These are phyloP conservation scores for Psittacus erithacus DNA, from an alignment of 2,113 vertebrate species.

Conservation along the genomic window DNA sequence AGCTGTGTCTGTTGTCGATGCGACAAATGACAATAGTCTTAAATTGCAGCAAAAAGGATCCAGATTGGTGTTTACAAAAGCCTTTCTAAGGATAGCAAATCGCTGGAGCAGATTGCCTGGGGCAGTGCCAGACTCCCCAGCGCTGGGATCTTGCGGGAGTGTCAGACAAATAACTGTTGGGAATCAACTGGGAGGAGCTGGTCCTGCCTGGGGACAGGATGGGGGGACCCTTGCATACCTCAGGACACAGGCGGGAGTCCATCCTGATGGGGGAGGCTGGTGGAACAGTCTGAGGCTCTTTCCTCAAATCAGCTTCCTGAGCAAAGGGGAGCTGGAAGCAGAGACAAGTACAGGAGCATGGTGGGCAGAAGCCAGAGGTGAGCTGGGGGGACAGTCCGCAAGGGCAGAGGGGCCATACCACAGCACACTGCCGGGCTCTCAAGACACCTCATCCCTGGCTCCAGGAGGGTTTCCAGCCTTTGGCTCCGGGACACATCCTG, in stretches of 20 bases:
- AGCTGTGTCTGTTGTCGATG: background rate
- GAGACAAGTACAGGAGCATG: accelerated
- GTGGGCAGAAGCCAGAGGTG: background rate
- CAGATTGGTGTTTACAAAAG: slow-evolving; percentile 63
- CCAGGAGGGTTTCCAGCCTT: background rate
- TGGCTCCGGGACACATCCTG: background rate
- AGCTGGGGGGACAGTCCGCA: background rate
- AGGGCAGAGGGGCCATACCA: background rate
- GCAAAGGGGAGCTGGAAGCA: background rate
- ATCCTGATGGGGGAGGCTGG: accelerated
- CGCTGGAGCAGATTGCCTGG: slow-evolving; percentile 55
- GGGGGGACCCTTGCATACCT: accelerated
- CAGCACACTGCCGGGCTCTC: background rate
- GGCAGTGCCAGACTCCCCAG: slow-evolving; percentile 41
- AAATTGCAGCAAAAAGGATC: slow-evolving; percentile 49
- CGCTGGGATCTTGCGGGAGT: background rate
- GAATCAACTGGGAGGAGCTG: background rate
- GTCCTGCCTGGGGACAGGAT: background rate
- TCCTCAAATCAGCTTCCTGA: background rate
- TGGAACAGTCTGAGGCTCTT: background rate
- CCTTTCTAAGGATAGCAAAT: slow-evolving; percentile 29
- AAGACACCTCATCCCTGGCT: background rate
- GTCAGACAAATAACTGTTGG: background rate
- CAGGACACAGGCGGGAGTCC: background rate
- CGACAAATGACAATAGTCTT: slow-evolving; percentile 30